Percentiles rank a stretch among this genome's conserved stretches.
These are phyloP conservation scores for Adelphocoris suturalis DNA, from an alignment of 2,888 invertebrate genomes.

Conservation along the genomic window DNA sequence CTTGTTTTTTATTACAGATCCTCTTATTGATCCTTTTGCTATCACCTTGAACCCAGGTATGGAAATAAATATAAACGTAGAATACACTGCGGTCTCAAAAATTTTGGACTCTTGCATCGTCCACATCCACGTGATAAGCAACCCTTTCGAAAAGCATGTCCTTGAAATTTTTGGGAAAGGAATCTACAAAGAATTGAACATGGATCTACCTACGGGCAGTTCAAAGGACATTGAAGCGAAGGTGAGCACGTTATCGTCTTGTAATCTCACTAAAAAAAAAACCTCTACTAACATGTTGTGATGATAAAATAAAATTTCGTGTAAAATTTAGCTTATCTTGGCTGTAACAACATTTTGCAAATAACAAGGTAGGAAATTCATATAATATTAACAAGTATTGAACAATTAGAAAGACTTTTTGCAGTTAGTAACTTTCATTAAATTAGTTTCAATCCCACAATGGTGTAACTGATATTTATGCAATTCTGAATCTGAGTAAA, in stretches of 20 bases:
- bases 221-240: background rate
- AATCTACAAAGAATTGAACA: background rate
- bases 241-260: background rate
- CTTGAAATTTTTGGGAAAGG: conserved; percentile 43
- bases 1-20: background rate
- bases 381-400: too few relatives aligned
- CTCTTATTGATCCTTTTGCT: conserved; percentile 16
- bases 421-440: too few relatives aligned
- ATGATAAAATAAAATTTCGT: too few relatives aligned
- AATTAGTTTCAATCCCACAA: too few relatives aligned
- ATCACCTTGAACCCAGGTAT: conserved; percentile 2
- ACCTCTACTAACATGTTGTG: too few relatives aligned
- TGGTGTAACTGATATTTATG: too few relatives aligned
- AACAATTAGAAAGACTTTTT: too few relatives aligned
- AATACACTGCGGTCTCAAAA: conserved; percentile 38
- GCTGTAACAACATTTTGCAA: too few relatives aligned
- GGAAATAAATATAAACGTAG: conserved; percentile 20
- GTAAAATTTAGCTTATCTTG: too few relatives aligned
- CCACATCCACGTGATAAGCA: conserved; percentile 37
- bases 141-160: conserved; percentile 33
- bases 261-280: too few relatives aligned
- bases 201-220: background rate
- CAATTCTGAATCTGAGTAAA: too few relatives aligned
- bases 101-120: conserved; percentile 24
- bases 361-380: too few relatives aligned